phyloP scores from a whole-genome alignment of 2,888 invertebrate species.

The Dysmachus trigonus region DNA sequence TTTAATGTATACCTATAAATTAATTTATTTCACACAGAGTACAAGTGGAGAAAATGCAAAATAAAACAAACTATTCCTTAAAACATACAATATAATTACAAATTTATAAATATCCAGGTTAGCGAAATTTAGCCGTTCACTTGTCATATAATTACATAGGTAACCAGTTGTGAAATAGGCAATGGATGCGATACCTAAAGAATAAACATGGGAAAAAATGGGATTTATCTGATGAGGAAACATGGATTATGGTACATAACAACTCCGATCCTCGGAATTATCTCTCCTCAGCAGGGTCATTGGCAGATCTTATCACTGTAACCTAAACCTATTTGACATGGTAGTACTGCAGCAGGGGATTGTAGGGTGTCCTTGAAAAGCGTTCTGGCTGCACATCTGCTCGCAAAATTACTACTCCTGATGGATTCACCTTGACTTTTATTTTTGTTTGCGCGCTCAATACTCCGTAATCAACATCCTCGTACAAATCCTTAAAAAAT shows the following conservation, averaged over 20 bases:
- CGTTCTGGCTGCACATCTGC: conserved; percentile 77
- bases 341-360: conserved; percentile 60
- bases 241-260: background rate
- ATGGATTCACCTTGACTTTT: conserved; percentile 92
- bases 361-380: conserved; percentile 60
- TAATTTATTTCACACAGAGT: no score
- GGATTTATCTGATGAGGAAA: background rate
- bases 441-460: conserved; percentile 87
- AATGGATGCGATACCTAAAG: background rate
- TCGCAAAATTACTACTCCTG: conserved; percentile 86
- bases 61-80: background rate
- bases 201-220: background rate
- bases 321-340: conserved; percentile 42
- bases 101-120: conserved; percentile 28
- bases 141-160: background rate
- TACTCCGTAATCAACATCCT: conserved; percentile 87
- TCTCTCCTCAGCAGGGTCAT: background rate
- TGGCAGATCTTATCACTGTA: background rate
- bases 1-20: no score
- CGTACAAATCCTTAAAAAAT: conserved; percentile 80
- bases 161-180: background rate
- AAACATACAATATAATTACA: conserved; percentile 29
- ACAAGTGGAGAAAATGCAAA: background rate
- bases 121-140: background rate
- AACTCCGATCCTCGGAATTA: background rate